Conservation (phyloP, 2,888 invertebrate genomes). For the Drosophila meridiana region DNA sequence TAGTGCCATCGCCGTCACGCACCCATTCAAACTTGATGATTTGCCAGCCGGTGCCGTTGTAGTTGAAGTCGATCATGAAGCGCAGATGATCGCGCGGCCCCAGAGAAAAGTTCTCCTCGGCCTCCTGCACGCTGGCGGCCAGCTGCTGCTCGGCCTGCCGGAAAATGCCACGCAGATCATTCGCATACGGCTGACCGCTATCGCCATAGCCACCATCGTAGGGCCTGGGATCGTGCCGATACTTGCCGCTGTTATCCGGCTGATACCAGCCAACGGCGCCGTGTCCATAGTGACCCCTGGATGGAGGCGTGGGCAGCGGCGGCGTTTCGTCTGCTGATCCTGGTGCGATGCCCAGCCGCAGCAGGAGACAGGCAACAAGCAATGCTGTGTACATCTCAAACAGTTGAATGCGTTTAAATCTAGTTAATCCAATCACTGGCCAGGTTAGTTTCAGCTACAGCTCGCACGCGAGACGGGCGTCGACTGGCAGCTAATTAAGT, state of each 20-base stretch:
- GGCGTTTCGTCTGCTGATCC: slow-evolving; percentile 13
- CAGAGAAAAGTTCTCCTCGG: slow-evolving; percentile 46
- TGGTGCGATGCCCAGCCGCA: slow-evolving; percentile 10
- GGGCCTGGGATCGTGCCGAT: slow-evolving; percentile 86
- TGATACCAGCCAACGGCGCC: slow-evolving; percentile 86
- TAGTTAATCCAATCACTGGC: slow-evolving; percentile 37
- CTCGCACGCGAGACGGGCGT: background rate
- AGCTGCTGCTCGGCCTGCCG: slow-evolving; percentile 54
- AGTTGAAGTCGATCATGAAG: slow-evolving; percentile 81
- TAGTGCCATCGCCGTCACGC: slow-evolving; percentile 78
- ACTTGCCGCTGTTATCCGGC: slow-evolving; percentile 86
- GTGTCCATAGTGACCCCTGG: slow-evolving; percentile 75
- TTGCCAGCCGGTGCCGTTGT: slow-evolving; percentile 82
- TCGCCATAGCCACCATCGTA: slow-evolving; percentile 86
- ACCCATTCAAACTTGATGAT: slow-evolving; percentile 83
- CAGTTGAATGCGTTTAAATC: slow-evolving; percentile 57
- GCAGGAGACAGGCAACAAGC: slow-evolving; percentile 21
- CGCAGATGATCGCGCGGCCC: slow-evolving; percentile 79
- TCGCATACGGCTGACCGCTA: slow-evolving; percentile 83
- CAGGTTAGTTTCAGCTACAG: slow-evolving; percentile 59
- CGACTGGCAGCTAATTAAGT: slow-evolving; percentile 46
- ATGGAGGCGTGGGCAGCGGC: slow-evolving; percentile 20
- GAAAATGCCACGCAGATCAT: slow-evolving; percentile 60
- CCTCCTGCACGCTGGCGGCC: slow-evolving; percentile 53
- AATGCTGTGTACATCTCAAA: slow-evolving; percentile 63